Evolutionary conservation across 2,797 vertebrate genomes (phyloP), one percentile per base, ranked within the genome.

Genomic region (Halcyon smyrnensis): DNA sequence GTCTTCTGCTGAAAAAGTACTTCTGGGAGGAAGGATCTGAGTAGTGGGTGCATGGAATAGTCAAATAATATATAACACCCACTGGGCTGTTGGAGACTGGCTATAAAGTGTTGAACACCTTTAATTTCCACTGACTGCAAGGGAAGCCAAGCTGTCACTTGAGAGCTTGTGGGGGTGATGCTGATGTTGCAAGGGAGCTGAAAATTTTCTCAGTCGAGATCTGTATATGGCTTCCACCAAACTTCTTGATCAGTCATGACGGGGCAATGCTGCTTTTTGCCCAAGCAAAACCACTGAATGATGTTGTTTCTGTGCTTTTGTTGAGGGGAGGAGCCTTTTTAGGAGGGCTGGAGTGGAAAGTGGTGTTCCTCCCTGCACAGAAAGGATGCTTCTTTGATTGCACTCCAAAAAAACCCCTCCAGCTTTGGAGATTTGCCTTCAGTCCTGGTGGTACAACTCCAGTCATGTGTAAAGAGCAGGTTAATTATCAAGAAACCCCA

Each of bases 221-320:
- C 36, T 28, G 13, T 11, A 4, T 2, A 16, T 59, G 43, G 2
- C 11, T 76, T 62, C 77, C 46, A 51, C 21, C 30, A 6, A 20
- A 17, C 4, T 45, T 34, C 27, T 76, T 63, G 56, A 15, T 15
- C 25, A 37, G 27, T 37, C 7, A 8, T 0, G 1, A 14, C 12
- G 12, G 39, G 25, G 5, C 16, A 17, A 28, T 27, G 3, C 21
- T 36, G 7, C 8, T 27, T 43, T 48, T 57, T 73, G 15, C 11
- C n/a, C 19, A 8, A 24, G 34, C 1, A 8, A 15, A 75, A 6
- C 2, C 23, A 9, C 14, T 0, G 16, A 45, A 20, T 37, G 36
- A 21, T n/a, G 5, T 12, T 57, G 4, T 12, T 63, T 41, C 37
- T 81, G 23, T 30, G 23, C 9, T 68, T 64, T 53, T n/a, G 12